Conservation (phyloP, 1,140 invertebrate genomes). For the Pseudobourletiella spinata region DNA sequence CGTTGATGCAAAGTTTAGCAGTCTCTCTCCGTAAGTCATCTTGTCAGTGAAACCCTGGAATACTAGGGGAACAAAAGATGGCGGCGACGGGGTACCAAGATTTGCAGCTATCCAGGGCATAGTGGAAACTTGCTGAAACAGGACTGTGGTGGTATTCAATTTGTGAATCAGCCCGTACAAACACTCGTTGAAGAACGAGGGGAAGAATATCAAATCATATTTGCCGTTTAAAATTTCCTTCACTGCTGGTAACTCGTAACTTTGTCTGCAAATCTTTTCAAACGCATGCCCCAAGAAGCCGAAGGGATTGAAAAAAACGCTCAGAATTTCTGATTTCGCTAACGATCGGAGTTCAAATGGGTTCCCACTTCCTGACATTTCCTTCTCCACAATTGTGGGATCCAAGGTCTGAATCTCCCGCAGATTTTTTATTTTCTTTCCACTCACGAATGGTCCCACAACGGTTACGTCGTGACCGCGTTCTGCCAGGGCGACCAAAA, state of each 20-base stretch:
- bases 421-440: not conserved
- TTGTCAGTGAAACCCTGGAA: slow-evolving; percentile 3
- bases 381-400: not conserved
- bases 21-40: slow-evolving; percentile 13
- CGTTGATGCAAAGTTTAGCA: not conserved
- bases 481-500: slow-evolving; percentile 42
- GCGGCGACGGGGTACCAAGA: slow-evolving; percentile 2
- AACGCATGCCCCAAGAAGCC: not conserved
- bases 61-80: slow-evolving; percentile 12
- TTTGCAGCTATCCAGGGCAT: not conserved
- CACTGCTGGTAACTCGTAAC: not conserved
- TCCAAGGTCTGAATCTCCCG: not conserved
- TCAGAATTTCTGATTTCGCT: not conserved
- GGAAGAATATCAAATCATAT: slow-evolving; percentile 44
- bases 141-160: slow-evolving; percentile 41
- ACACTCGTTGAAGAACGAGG: slow-evolving; percentile 43
- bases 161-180: slow-evolving; percentile 44
- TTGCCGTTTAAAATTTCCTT: slow-evolving; percentile 20
- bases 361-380: not conserved
- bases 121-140: slow-evolving; percentile 38
- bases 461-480: slow-evolving; percentile 44
- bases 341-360: not conserved
- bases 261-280: not conserved
- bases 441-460: not conserved
- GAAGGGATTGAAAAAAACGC: not conserved